Conservation (phyloP, 2,888 invertebrate genomes). For the Plebejus argus region DNA sequence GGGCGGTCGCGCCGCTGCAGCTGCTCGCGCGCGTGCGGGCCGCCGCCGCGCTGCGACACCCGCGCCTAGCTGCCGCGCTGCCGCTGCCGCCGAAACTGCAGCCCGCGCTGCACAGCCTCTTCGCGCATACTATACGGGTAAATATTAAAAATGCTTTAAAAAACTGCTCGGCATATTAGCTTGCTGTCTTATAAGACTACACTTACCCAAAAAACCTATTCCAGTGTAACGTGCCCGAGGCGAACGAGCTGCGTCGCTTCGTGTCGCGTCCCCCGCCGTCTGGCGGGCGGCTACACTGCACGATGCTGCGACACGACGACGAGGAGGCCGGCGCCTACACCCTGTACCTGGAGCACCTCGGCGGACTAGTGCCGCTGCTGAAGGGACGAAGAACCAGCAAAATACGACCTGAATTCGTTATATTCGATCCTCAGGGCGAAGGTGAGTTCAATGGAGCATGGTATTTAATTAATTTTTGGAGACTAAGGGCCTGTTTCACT, state of each 20-base stretch:
- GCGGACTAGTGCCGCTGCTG: constrained; percentile 96
- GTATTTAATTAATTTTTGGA: too few relatives aligned
- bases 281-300: constrained; percentile 96
- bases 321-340: constrained; percentile 91
- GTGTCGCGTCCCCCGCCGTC: constrained; percentile 93
- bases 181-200: too few relatives aligned
- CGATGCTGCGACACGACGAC: constrained; percentile 97
- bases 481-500: too few relatives aligned
- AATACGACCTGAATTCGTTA: constrained; percentile 98
- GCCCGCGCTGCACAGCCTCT: constrained; percentile 91
- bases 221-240: constrained; percentile 97
- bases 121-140: constrained; percentile 96
- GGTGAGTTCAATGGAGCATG: too few relatives aligned
- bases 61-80: constrained; percentile 87
- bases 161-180: too few relatives aligned
- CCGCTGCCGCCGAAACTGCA: constrained; percentile 94
- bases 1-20: constrained; percentile 94
- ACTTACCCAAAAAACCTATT: background rate
- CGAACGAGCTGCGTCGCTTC: constrained; percentile 92
- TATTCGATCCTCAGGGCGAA: constrained; percentile 94
- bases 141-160: too few relatives aligned
- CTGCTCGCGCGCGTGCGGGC: constrained; percentile 92
- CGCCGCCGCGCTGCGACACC: constrained; percentile 87
- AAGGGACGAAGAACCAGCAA: constrained; percentile 98
- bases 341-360: constrained; percentile 95